A percentile compares a stretch with the other conserved stretches of the same genome.
These are phyloP conservation scores for Limosa lapponica DNA, from an alignment of 2,797 vertebrate genomes.

Conservation along the genomic window DNA sequence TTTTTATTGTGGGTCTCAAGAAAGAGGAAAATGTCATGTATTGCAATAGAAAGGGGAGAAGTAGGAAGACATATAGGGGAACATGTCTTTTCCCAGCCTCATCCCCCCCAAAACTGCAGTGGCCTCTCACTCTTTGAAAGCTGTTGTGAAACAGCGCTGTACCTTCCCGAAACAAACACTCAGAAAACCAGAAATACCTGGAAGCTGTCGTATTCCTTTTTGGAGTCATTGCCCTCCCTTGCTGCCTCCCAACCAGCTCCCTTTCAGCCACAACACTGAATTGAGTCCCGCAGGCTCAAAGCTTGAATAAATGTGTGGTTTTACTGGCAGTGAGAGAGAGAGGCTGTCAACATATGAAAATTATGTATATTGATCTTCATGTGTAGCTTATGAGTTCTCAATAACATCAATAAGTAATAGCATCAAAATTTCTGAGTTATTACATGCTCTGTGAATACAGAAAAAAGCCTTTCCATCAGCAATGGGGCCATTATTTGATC, in stretches of 20 bases:
- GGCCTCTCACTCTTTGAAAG: background rate
- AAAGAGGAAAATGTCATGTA: background rate
- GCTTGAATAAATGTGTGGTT: background rate
- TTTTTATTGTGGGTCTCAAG: background rate
- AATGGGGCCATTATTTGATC: background rate
- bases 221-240: background rate
- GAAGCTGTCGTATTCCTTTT: background rate
- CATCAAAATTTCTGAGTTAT: background rate
- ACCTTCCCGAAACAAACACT: background rate
- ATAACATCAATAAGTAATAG: background rate
- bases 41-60: background rate
- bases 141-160: background rate
- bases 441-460: background rate
- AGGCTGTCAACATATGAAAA: background rate
- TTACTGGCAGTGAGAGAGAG: background rate
- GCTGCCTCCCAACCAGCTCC: background rate
- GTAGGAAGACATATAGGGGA: background rate
- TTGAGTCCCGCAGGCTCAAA: background rate
- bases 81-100: background rate
- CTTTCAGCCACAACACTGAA: background rate
- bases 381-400: background rate
- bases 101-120: rapidly evolving
- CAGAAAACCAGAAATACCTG: background rate
- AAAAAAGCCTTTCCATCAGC: background rate
- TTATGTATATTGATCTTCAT: background rate